Evolutionary conservation across 2,888 invertebrate species (phyloP), one percentile per base, ranked within the genome.

Genomic region (Kuschelorhynchus macadamiae): DNA sequence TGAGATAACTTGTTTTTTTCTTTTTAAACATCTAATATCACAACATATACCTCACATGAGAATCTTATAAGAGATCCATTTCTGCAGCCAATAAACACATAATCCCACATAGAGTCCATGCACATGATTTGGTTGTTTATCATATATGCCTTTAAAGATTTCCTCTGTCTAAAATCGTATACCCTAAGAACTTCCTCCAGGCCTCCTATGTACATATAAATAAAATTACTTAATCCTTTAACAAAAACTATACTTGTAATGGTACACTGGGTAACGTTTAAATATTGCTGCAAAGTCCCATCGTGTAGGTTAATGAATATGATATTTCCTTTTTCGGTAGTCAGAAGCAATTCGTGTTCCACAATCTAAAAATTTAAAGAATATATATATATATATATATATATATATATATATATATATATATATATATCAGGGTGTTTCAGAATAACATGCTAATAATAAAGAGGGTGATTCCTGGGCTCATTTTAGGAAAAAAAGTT

Each of bases 21-120:
- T n/a, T n/a, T n/a, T n/a, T n/a, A n/a, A n/a, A n/a, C n/a, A n/a
- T n/a, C n/a, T n/a, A n/a, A n/a, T n/a, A n/a, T n/a, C n/a, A 50
- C 8, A 49, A 55, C 33, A 36, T 49, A 17, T 36, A 69, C 69
- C 87, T 88, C 87, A 75, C 89, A 87, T 75, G 90, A 88, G 80
- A 89, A 92, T 71, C 90, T 89, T 50, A 90, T 86, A 11, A 93
- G 87, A 73, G 89, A 89, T 14, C 93, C 93, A 72, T 89, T 89
- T 72, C 89, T 87, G 0, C 92, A 91, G 41, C 93, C 93, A 30
- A 92, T 87, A 76, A 89, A 93, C 33, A 92, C 86, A 3, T 86
- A 87, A 71, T 88, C 89, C 92, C 92, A 93, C 0, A 88, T 87
- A 21, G 88, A 84, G 73, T 92, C 92, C 87, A 93, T 90, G 14